phyloP scores from a whole-genome alignment of 2,888 invertebrate genomes.

The Nomada flava region DNA sequence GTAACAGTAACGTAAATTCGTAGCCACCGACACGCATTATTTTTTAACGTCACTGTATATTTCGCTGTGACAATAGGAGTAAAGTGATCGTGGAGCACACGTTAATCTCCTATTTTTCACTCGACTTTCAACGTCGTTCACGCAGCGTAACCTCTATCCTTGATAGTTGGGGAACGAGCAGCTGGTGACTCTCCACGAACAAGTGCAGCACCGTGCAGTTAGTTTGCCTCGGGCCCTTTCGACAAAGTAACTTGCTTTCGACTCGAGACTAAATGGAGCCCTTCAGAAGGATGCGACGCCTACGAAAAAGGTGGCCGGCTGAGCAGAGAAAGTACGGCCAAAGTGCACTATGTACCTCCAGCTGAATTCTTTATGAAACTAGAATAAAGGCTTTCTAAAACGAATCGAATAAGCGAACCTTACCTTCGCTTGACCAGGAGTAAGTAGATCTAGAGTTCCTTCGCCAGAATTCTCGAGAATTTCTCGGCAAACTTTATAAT shows the following conservation, averaged over 20 bases:
- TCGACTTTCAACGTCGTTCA: constrained; percentile 13
- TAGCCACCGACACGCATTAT: neutral
- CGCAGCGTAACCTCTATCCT: neutral
- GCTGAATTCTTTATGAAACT: constrained; percentile 24
- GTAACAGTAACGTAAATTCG: neutral
- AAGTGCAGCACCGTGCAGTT: neutral
- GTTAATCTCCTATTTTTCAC: constrained; percentile 11
- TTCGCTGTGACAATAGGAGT: no score
- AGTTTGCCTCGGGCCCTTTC: constrained; percentile 26
- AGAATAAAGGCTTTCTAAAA: constrained; percentile 6
- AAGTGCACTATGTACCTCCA: constrained; percentile 10
- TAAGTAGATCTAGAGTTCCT: no score
- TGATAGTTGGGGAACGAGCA: neutral
- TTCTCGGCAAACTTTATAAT: no score
- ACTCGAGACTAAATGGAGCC: constrained; percentile 35
- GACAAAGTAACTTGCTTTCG: constrained; percentile 41
- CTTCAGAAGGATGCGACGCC: constrained; percentile 5
- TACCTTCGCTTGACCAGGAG: no score
- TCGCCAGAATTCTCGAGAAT: no score
- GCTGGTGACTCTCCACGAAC: neutral
- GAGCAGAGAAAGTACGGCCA: neutral
- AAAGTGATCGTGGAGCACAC: no score
- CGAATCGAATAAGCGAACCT: neutral
- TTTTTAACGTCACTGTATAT: neutral
- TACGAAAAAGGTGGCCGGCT: constrained; percentile 16